A percentile compares a stretch with the other conserved stretches of the same genome.
phyloP scores from a whole-genome alignment of 2,888 invertebrate species.

The Thysanoteuthis rhombus region DNA sequence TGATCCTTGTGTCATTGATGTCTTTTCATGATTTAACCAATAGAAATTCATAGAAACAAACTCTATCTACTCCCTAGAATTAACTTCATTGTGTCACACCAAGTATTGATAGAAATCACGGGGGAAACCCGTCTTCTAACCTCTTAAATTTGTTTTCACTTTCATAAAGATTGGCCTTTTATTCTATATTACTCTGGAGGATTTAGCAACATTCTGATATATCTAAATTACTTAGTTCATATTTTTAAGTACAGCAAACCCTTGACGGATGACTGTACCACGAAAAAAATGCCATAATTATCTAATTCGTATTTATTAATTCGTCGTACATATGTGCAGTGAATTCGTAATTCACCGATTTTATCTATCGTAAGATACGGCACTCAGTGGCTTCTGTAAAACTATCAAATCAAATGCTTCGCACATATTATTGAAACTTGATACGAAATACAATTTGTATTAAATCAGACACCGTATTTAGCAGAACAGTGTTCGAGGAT shows the following conservation, averaged over 20 bases:
- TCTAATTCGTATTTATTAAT: background rate
- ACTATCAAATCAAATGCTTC: background rate
- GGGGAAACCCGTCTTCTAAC: background rate
- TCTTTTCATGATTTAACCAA: background rate
- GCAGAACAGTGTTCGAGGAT: background rate
- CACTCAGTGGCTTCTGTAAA: background rate
- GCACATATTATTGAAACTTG: background rate
- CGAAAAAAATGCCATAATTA: background rate
- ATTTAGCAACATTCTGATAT: background rate
- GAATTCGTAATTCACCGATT: background rate
- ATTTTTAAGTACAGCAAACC: background rate
- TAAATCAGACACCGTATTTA: background rate
- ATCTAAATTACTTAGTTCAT: background rate
- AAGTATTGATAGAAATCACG: background rate
- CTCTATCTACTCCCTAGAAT: too few relatives aligned
- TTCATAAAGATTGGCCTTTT: background rate
- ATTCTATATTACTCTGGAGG: background rate
- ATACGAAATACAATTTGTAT: background rate
- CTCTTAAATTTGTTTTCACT: background rate
- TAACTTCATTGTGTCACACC: background rate
- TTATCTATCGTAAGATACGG: background rate
- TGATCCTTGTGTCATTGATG: background rate
- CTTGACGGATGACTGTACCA: background rate
- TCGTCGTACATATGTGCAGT: background rate
- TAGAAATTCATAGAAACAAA: background rate